phyloP scores from a whole-genome alignment of 2,113 vertebrate genomes.

The Seriola quinqueradiata region DNA sequence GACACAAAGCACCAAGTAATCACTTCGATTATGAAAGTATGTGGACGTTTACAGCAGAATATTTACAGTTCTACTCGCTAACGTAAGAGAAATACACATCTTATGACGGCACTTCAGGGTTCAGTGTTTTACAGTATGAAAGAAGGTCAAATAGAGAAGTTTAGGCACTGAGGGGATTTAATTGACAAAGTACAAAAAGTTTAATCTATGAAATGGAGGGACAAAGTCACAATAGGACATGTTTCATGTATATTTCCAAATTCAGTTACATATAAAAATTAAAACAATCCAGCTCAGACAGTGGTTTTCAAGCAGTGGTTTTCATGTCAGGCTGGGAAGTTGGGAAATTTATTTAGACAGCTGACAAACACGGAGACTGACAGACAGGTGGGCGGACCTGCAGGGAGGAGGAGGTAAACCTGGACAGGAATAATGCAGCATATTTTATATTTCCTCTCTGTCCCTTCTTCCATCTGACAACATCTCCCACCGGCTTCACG shows the following conservation, averaged over 20 bases:
- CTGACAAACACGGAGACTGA: not conserved
- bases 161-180: not conserved
- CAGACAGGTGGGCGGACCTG: not conserved
- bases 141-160: not conserved
- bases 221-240: not conserved
- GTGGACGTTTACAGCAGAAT: conserved; percentile 38
- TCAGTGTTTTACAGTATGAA: not conserved
- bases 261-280: conserved; percentile 11
- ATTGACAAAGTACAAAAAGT: conserved; percentile 44
- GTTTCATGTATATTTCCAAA: not conserved
- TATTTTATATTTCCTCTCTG: not conserved
- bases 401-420: not conserved
- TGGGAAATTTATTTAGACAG: not conserved
- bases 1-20: conserved; percentile 21
- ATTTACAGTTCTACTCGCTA: conserved; percentile 14
- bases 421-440: not conserved
- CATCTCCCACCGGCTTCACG: not conserved
- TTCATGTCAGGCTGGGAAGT: not conserved
- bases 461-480: not conserved
- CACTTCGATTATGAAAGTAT: conserved; percentile 52
- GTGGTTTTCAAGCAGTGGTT: conserved; percentile 15
- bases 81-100: not conserved
- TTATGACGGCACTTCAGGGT: not conserved
- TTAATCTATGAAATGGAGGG: conserved; percentile 62
- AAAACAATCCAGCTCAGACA: conserved; percentile 8